These are phyloP conservation scores for Marcusenius ussheri DNA, from an alignment of 2,113 vertebrate genomes.

Conservation along the genomic window DNA sequence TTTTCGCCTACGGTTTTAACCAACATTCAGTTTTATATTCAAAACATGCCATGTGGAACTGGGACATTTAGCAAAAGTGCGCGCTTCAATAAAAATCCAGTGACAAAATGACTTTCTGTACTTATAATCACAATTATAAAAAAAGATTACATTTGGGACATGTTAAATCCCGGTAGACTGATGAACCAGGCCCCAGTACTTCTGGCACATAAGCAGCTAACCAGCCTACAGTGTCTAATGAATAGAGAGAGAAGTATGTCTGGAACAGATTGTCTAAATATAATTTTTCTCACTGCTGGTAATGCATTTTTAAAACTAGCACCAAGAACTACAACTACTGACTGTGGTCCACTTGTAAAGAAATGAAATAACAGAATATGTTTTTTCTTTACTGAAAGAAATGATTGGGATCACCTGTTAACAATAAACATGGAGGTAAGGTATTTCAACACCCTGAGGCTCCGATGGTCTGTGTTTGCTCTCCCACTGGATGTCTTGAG, in stretches of 20 bases:
- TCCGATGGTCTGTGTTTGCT: neutral
- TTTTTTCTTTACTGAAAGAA: neutral
- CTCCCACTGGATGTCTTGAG: neutral
- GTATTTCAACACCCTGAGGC: neutral
- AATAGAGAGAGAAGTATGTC: neutral
- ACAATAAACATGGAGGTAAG: neutral
- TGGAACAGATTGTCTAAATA: neutral
- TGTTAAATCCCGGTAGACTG: neutral
- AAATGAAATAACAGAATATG: neutral
- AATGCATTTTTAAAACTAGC: neutral
- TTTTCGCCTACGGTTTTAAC: neutral
- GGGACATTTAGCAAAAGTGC: neutral
- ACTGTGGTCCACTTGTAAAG: neutral
- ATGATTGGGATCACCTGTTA: neutral
- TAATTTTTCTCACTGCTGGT: neutral
- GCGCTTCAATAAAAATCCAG: neutral
- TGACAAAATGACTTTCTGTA: neutral
- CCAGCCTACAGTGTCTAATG: neutral
- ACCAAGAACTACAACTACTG: neutral
- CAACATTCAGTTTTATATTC: neutral
- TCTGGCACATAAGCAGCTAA: neutral
- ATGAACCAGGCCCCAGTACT: neutral
- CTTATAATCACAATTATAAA: neutral
- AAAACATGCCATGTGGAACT: neutral
- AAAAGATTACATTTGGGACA: neutral